Evolutionary conservation across 2,113 vertebrate species (phyloP).

Genomic region (Talpa occidentalis): DNA sequence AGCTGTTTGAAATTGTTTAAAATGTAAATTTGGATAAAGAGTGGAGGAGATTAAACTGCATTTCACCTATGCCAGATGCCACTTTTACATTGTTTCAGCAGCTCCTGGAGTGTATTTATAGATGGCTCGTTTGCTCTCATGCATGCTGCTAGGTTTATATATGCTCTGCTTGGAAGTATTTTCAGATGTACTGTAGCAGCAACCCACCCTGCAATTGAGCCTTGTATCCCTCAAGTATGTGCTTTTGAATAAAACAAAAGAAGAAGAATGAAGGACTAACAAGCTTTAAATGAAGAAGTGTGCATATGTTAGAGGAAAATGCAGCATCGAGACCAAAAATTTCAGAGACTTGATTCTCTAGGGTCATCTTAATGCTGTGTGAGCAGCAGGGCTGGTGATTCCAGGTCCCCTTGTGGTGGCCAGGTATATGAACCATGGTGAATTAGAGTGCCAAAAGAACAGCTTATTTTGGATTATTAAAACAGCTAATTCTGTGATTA

Average conservation of each 20-base stretch:
- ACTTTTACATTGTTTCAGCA: not conserved
- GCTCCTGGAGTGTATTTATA: not conserved
- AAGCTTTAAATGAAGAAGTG: constrained; percentile 12
- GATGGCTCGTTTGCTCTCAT: not conserved
- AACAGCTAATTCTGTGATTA: constrained; percentile 62
- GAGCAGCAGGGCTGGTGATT: not conserved
- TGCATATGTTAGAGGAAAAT: not conserved
- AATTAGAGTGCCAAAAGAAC: not conserved
- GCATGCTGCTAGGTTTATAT: not conserved
- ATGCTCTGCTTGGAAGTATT: not conserved
- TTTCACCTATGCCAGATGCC: not conserved
- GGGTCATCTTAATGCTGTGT: not conserved
- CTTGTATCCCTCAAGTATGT: not conserved
- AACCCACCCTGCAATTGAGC: not conserved
- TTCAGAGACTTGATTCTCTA: not conserved
- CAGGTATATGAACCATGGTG: not conserved
- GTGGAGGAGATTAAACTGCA: not conserved
- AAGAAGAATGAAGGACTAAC: not conserved
- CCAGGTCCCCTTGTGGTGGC: not conserved
- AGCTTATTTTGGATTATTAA: constrained; percentile 53
- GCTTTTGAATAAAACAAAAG: not conserved
- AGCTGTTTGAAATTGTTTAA: constrained; percentile 5
- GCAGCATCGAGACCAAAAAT: not conserved
- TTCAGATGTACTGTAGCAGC: not conserved
- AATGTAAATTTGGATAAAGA: not conserved